phyloP scores from a whole-genome alignment of 2,113 vertebrate genomes.

The Etheostoma spectabile region DNA sequence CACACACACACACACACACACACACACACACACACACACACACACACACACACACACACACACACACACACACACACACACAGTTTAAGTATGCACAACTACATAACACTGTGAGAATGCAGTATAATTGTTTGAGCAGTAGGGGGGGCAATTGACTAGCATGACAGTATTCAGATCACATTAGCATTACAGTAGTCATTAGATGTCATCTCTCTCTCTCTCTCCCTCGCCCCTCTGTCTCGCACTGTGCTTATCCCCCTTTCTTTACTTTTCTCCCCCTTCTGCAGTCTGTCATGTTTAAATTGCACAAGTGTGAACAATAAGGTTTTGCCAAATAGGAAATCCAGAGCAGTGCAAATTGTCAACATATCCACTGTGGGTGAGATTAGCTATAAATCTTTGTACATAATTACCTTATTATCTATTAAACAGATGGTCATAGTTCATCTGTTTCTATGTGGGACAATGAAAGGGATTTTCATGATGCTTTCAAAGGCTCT shows the following conservation, averaged over 20 bases:
- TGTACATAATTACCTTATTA: conserved; percentile 52
- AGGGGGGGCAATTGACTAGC: conserved; percentile 59
- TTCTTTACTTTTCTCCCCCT: conserved; percentile 21
- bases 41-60: conserved; percentile 27
- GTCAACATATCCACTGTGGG: conserved; percentile 41
- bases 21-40: conserved; percentile 28
- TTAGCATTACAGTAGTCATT: conserved; percentile 18
- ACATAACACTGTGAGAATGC: conserved; percentile 8
- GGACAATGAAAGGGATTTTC: conserved; percentile 52
- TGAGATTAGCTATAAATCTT: conserved; percentile 50
- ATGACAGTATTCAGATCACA: conserved; percentile 12
- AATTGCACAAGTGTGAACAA: conserved; percentile 43
- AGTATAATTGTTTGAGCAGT: conserved; percentile 41
- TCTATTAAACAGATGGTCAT: conserved; percentile 54
- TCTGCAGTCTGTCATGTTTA: conserved; percentile 34
- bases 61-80: conserved; percentile 28
- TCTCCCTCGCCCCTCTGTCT: not conserved
- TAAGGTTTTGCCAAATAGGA: conserved; percentile 29
- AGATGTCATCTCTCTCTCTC: conserved; percentile 37
- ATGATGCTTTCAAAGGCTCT: conserved; percentile 61
- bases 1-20: not conserved
- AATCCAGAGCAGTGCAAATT: conserved; percentile 42
- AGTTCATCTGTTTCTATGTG: conserved; percentile 46
- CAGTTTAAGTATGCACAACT: not conserved
- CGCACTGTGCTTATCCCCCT: not conserved